Base-by-base conservation (phyloP, 2,888 invertebrate genomes). In the Thysanoteuthis rhombus region DNA sequence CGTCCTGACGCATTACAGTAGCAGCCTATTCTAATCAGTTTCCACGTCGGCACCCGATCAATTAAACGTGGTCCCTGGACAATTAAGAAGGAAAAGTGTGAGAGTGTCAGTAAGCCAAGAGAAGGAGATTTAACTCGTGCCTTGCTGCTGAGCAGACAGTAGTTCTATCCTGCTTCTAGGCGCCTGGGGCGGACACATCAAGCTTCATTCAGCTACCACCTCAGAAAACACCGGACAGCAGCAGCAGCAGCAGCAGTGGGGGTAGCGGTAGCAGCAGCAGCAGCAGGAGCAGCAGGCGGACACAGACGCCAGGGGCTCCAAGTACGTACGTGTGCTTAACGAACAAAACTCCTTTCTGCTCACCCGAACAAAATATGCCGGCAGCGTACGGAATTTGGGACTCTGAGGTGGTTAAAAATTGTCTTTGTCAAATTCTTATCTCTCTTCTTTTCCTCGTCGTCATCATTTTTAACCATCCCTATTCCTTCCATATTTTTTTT, bases 341-440 rank as follows among this genome's bases (percentile, higher is more conserved):
- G 40, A 47, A 92, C 28, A 93, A 52, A 25, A 38, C 39, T 36
- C 93, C 58, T 75, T 58, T 39, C 52, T 58, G 93, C 93, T 22
- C 36, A 91, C n/a, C n/a, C 40, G 40, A 92, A 42, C 93, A 94
- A 93, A 94, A 93, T 75, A 95, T 95, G 95, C 95, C 95, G 94
- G 94, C 95, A 58, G 95, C 95, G 40, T 95, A 94, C 93, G 95
- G 95, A 39, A 92, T 94, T 39, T 92, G 94, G 16, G 95, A 95
- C 25, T 94, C 94, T n/a, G 95, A 94, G 94, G 94, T 94, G 93
- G 58, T 40, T 93, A 93, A 52, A 89, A 28, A 22, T 90, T 40
- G 89, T 52, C 89, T 39, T 90, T 58, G 28, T 28, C 58, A 25
- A 3, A 32, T 58, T 8, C 90, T 90, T 39, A 38, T 39, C 42